Base-by-base conservation (phyloP, 2,888 invertebrate species). In the Drosophila niveifrons region DNA sequence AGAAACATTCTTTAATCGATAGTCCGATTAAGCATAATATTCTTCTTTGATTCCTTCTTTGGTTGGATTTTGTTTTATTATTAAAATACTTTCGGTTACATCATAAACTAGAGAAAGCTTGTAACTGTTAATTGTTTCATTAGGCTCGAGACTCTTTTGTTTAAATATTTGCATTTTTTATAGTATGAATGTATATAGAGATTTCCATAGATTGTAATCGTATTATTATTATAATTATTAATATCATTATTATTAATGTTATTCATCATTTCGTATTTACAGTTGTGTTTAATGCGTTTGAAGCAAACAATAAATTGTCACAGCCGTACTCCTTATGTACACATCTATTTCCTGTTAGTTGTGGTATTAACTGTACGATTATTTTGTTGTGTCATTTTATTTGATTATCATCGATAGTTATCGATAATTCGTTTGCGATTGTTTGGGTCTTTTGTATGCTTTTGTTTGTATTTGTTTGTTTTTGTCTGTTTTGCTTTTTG, bases 261-360 rank as follows among this genome's bases (percentile, higher is more conserved):
- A 47, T 70, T 50, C 31, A 13, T 31, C 50, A 17, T 63, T 50
- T 55, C 18, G 28, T 86, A 82, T 80, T 75, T 78, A 83, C 80
- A 82, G 56, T 78, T 78, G 63, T 52, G 69, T 72, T 63, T 36
- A 29, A 66, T 77, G 73, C 65, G 50, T 67, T 80, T 73, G 78
- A 88, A 84, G 90, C 90, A 90, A 86, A 90, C 80, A 80, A 79
- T 84, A 70, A 58, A 48, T 71, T 85, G 80, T 90, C 90, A 90
- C 90, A 90, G 90, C 90, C 90, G 80, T 90, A 80, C 85, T 88
- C 76, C 83, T 88, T 81, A 72, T 78, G 48, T 66, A 66, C 56
- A 53, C 69, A 66, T 68, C 68, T 71, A 51, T 64, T 65, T 66
- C 46, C 55, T n/a, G 23, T 68, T 55, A 53, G 41, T 63, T 63